phyloP scores from a whole-genome alignment of 2,113 vertebrate genomes.

The Semicossyphus pulcher region DNA sequence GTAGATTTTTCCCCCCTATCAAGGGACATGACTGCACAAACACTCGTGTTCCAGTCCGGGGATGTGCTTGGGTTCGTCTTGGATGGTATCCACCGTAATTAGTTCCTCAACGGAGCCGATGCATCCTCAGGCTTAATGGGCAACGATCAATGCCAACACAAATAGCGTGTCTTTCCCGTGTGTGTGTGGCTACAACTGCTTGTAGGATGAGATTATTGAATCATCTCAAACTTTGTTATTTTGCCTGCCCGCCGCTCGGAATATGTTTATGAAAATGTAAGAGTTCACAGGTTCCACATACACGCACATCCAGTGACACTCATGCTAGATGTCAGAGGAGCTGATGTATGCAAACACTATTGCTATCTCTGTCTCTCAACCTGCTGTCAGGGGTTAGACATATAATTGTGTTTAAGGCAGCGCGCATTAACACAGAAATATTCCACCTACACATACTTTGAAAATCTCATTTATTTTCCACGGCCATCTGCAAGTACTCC shows the following conservation, averaged over 20 bases:
- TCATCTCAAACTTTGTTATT: slow-evolving; percentile 46
- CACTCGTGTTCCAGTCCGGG: slow-evolving; percentile 57
- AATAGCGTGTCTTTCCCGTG: slow-evolving; percentile 65
- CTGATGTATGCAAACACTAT: slow-evolving; percentile 61
- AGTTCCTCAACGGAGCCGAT: slow-evolving; percentile 72
- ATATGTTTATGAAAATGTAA: slow-evolving; percentile 24
- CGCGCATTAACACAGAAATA: slow-evolving; percentile 70
- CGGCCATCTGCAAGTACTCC: slow-evolving; percentile 73
- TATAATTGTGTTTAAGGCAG: slow-evolving; percentile 78
- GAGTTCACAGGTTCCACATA: not conserved
- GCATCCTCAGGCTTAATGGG: slow-evolving; percentile 76
- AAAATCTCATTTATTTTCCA: slow-evolving; percentile 80
- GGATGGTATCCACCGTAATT: slow-evolving; percentile 77
- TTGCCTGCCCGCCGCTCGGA: slow-evolving; percentile 7
- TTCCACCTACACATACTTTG: slow-evolving; percentile 81
- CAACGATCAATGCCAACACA: slow-evolving; percentile 78
- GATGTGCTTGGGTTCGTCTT: slow-evolving; percentile 65
- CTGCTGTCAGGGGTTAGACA: slow-evolving; percentile 73
- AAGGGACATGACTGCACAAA: slow-evolving; percentile 58
- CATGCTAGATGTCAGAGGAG: slow-evolving; percentile 19
- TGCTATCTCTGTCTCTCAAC: slow-evolving; percentile 70
- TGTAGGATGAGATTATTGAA: slow-evolving; percentile 49
- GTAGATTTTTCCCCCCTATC: slow-evolving; percentile 29
- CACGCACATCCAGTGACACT: slow-evolving; percentile 1
- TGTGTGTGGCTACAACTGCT: slow-evolving; percentile 29